A percentile compares a stretch with the other conserved stretches of the same genome.
Conservation (phyloP, 1,140 invertebrate species). For the Drosophila biarmipes region DNA sequence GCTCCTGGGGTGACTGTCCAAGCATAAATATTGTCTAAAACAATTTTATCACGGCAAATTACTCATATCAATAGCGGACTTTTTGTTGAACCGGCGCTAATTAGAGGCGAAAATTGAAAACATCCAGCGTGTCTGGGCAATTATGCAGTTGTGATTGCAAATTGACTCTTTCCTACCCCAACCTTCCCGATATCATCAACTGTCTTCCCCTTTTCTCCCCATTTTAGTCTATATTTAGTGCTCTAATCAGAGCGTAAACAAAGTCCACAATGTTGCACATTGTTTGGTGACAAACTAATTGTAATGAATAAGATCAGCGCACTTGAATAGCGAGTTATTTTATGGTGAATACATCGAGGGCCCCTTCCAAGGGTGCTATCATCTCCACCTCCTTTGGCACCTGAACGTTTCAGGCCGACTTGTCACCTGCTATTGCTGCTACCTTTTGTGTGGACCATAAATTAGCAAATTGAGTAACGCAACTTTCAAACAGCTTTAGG, state of each 20-base stretch:
- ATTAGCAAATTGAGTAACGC: constrained; percentile 44
- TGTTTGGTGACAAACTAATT: constrained; percentile 37
- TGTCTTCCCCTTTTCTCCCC: not conserved
- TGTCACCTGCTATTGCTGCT: constrained; percentile 35
- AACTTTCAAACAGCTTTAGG: constrained; percentile 14
- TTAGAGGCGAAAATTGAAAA: constrained; percentile 78
- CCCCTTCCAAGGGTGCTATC: not conserved
- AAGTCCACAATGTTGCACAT: constrained; percentile 48
- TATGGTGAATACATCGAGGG: not conserved
- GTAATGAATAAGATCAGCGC: constrained; percentile 5
- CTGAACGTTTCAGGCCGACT: constrained; percentile 9
- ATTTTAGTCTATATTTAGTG: constrained; percentile 58
- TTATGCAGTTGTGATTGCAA: constrained; percentile 73
- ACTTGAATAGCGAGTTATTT: not conserved
- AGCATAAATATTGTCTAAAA: constrained; percentile 67
- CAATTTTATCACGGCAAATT: constrained; percentile 60
- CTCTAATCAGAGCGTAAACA: constrained; percentile 68
- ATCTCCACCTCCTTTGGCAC: not conserved
- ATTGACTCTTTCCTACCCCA: constrained; percentile 31
- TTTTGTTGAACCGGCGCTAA: constrained; percentile 53
- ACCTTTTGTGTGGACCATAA: constrained; percentile 49
- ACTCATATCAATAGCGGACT: constrained; percentile 48
- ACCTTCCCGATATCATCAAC: constrained; percentile 22
- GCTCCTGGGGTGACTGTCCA: constrained; percentile 26
- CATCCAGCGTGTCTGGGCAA: constrained; percentile 72